phyloP scores from a whole-genome alignment of 1,140 invertebrate genomes.

The Nebria ingens region DNA sequence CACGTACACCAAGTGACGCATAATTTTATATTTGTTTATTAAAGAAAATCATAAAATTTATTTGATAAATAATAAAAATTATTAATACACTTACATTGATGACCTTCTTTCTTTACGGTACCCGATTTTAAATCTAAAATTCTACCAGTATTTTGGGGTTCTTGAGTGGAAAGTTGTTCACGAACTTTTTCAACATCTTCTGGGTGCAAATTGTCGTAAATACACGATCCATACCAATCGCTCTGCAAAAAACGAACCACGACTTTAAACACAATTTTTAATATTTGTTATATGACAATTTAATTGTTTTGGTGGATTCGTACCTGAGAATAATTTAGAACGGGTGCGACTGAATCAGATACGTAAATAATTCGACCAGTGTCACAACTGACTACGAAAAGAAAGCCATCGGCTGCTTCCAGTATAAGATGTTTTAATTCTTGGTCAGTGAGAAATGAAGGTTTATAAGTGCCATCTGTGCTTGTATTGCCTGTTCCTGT shows the following conservation, averaged over 20 bases:
- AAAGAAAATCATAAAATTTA: conserved; percentile 1
- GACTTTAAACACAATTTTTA: no score
- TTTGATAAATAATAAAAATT: background rate
- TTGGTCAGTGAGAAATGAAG: conserved; percentile 97
- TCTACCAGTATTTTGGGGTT: conserved; percentile 90
- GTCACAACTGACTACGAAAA: conserved; percentile 98
- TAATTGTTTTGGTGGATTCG: conserved; percentile 15
- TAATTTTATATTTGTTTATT: background rate
- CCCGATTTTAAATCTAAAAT: conserved; percentile 97
- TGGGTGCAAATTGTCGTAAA: conserved; percentile 94
- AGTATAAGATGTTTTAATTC: conserved; percentile 98
- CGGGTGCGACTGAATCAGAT: conserved; percentile 94
- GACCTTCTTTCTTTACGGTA: conserved; percentile 97
- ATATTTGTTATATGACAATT: background rate
- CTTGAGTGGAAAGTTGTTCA: conserved; percentile 94
- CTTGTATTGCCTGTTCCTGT: conserved; percentile 89
- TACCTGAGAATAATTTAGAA: conserved; percentile 89
- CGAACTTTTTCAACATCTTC: conserved; percentile 97
- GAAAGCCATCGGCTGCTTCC: conserved; percentile 97
- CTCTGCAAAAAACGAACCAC: conserved; percentile 59
- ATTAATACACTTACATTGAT: conserved; percentile 67
- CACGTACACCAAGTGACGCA: no score
- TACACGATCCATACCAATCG: conserved; percentile 93
- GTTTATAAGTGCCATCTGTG: conserved; percentile 91
- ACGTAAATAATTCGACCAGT: conserved; percentile 95